A percentile compares a stretch with the other conserved stretches of the same genome.
phyloP scores from a whole-genome alignment of 2,113 vertebrate species.

The Collichthys lucidus region DNA sequence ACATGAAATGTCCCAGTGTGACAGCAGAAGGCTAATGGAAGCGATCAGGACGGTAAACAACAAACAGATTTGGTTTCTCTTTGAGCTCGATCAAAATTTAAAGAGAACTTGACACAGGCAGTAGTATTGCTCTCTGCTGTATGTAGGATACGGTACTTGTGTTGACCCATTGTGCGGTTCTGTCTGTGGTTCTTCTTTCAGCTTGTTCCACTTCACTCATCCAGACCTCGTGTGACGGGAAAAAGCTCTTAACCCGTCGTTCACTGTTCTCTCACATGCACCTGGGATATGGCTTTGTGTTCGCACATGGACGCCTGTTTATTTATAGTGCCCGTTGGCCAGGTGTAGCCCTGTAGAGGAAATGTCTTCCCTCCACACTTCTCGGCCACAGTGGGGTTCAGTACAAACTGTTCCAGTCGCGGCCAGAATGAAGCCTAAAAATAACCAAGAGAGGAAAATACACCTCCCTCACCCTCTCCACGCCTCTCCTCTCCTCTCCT shows the following conservation, averaged over 20 bases:
- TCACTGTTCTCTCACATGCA: constrained; percentile 23
- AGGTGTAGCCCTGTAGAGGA: constrained; percentile 61
- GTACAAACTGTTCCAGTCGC: constrained; percentile 72
- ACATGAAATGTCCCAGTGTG: constrained; percentile 1
- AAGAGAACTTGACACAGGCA: constrained; percentile 76
- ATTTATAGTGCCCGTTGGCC: constrained; percentile 60
- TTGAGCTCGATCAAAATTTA: constrained; percentile 75
- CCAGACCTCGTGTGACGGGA: constrained; percentile 32
- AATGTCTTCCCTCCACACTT: constrained; percentile 59
- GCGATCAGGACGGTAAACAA: constrained; percentile 47
- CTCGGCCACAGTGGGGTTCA: constrained; percentile 40
- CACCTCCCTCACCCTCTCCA: constrained; percentile 42
- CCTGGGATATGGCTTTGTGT: constrained; percentile 36
- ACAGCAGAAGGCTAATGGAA: constrained; percentile 17
- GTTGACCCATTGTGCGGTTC: constrained; percentile 4
- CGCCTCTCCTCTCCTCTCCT: constrained; percentile 2
- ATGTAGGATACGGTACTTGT: not conserved
- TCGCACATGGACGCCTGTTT: constrained; percentile 41
- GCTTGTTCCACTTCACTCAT: constrained; percentile 32
- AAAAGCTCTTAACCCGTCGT: constrained; percentile 56
- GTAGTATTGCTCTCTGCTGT: constrained; percentile 9
- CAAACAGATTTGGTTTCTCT: constrained; percentile 61
- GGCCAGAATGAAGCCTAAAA: constrained; percentile 75
- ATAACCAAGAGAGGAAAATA: constrained; percentile 69
- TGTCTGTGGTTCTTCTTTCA: constrained; percentile 31